Evolutionary conservation across 2,888 invertebrate genomes (phyloP), one percentile per base, ranked within the genome.

Genomic region (Seladonia tumulorum): DNA sequence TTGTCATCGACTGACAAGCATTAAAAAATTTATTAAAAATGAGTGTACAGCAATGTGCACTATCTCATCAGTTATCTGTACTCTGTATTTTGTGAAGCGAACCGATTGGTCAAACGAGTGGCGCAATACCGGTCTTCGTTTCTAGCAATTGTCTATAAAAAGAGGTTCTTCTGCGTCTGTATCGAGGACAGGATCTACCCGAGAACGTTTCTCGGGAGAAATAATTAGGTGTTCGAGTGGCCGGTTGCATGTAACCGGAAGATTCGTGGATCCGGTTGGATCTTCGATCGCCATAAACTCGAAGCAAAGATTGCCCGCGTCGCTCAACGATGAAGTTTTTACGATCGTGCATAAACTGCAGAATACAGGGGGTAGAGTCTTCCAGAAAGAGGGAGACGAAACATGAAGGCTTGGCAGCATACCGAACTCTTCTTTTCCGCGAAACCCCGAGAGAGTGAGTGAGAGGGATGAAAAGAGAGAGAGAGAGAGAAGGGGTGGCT

Each of bases 361-460:
- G 74, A 82, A 82, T 82, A 82, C 68, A 82, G 83, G 82, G 73
- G 82, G 73, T 68, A 35, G 82, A n/a, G 57, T 68, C 39, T 70
- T 47, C 45, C 63, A 42, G 57, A 5, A 57, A 18, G 16, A 16
- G n/a, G 70, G 60, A 47, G 8, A 18, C 5, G 63, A 8, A 60
- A 25, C 29, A 16, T 16, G 63, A 8, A 35, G 66, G 35, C 53
- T 22, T 22, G 66, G 35, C 8, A 29, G 35, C 35, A 10, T 14
- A 7, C 29, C 66, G 66, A 35, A 66, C 47, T 74, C 82, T 68
- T 68, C n/a, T 74, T 60, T 29, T 22, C 66, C 29, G 35, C 5
- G 47, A 22, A 35, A 66, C 35, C 29, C 5, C 16, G 66, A 16
- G 35, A 29, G 10, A 29, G 18, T 35, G 18, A 7, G 7, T 14